phyloP scores from a whole-genome alignment of 2,797 vertebrate genomes.

The Tokudaia muenninki region DNA sequence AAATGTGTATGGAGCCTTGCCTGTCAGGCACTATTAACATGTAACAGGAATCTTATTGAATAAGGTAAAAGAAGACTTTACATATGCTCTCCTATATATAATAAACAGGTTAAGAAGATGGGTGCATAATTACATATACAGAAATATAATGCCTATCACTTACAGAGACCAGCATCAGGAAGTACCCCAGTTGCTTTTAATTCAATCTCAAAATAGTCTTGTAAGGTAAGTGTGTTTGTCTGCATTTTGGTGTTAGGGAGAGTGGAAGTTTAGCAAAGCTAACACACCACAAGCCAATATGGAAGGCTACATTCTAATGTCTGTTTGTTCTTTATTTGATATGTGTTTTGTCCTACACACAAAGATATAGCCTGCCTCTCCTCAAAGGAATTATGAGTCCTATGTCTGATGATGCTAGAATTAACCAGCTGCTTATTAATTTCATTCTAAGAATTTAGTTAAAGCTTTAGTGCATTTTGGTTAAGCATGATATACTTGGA shows the following conservation, averaged over 20 bases:
- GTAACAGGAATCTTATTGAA: background rate
- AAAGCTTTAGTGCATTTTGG: background rate
- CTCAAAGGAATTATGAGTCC: background rate
- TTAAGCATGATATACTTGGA: background rate
- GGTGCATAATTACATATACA: background rate
- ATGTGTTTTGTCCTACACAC: background rate
- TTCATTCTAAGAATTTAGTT: slow-evolving; percentile 24
- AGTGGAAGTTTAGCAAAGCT: background rate
- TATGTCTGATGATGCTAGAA: background rate
- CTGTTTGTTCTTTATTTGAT: background rate
- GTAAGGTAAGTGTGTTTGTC: background rate
- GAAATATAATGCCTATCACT: background rate
- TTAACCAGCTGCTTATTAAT: slow-evolving; percentile 13
- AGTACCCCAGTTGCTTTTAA: background rate
- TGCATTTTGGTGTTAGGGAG: background rate
- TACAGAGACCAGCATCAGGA: background rate
- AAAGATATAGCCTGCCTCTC: background rate
- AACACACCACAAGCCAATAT: background rate
- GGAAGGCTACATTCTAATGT: background rate
- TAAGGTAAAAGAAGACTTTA: background rate
- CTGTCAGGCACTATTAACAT: background rate
- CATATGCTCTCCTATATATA: rapidly evolving
- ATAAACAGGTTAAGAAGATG: background rate
- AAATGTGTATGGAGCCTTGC: background rate
- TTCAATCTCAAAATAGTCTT: background rate